Base-by-base conservation (phyloP, 2,888 invertebrate genomes). In the Conistra vaccinii region DNA sequence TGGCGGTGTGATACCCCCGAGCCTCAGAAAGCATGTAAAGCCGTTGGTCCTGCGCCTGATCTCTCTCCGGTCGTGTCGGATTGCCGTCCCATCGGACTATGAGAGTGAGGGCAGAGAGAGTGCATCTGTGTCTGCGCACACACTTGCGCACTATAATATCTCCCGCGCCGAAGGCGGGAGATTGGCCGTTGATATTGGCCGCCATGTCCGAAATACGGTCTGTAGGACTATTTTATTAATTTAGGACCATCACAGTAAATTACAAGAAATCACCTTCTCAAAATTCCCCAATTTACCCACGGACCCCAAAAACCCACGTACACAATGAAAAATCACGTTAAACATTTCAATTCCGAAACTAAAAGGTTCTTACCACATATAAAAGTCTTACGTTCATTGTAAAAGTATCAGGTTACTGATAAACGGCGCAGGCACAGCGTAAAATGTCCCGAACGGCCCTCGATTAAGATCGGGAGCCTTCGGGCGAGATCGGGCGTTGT, bases 391-490 rank as follows among this genome's bases (percentile, higher is more conserved):
- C 73, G 79, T 84, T 80, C 83, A 76, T 81, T 84, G 81, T 86
- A 45, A 87, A 80, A 74, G 90, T 92, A 88, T 92, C 91, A 48
- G 39, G 86, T 92, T 91, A 86, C 91, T 87, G 90, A 91, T 87
- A 86, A 88, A 91, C 73, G 69, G 81, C 83, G 74, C 70, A 29
- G 60, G 66, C 85, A 79, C 73, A 26, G 81, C 83, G 85, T 90
- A 89, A 89, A 89, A 84, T 83, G 88, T 71, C 66, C 77, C 65
- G 69, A 76, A 78, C 73, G 73, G 73, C 60, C 72, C 73, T 80
- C 83, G 90, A 89, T 89, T 88, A 88, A 78, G 84, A 88, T 89
- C 88, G 86, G 80, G 69, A 81, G 85, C 70, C 84, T 69, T 86
- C 87, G 87, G 84, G 60, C 39, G 20, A 62, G 69, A 76, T 86